A percentile compares a stretch with the other conserved stretches of the same genome.
phyloP scores from a whole-genome alignment of 2,797 vertebrate species.

The Peromyscus eremicus region DNA sequence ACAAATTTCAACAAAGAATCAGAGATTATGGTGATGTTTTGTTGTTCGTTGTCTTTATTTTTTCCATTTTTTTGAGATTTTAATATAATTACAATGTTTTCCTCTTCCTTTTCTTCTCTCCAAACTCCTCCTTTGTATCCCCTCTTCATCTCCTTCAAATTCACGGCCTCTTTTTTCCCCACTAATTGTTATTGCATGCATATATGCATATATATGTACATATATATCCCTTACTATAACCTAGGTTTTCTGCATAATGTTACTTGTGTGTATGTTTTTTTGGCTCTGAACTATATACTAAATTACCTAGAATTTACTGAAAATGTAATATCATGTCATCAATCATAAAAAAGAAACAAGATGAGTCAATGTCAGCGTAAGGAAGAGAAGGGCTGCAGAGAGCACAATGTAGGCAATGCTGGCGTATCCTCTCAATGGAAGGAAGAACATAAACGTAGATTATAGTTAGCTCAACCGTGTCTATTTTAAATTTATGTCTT shows the following conservation, averaged over 20 bases:
- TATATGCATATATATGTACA: not conserved
- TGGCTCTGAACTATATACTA: constrained; percentile 7
- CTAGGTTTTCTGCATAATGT: not conserved
- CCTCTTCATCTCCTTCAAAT: not conserved
- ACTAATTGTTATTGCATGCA: not conserved
- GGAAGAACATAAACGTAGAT: not conserved
- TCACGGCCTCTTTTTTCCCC: not conserved
- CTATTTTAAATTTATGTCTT: constrained; percentile 35
- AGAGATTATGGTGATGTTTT: not conserved
- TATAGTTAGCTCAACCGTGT: not conserved
- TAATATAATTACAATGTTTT: not conserved
- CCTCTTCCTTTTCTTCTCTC: not conserved
- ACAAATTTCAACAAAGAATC: constrained; percentile 41
- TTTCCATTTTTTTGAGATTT: not conserved
- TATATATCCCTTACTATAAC: not conserved
- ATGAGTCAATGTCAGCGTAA: not conserved
- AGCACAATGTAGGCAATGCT: not conserved
- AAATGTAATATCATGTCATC: constrained; percentile 15
- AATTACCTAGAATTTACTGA: constrained; percentile 33
- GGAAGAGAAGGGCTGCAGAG: constrained; percentile 1
- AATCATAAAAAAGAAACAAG: constrained; percentile 32
- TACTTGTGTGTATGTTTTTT: not conserved
- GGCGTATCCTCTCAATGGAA: not conserved
- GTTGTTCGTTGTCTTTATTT: not conserved
- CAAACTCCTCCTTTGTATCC: too few relatives aligned